phyloP scores from a whole-genome alignment of 2,113 vertebrate genomes.

The Phocoena phocoena region DNA sequence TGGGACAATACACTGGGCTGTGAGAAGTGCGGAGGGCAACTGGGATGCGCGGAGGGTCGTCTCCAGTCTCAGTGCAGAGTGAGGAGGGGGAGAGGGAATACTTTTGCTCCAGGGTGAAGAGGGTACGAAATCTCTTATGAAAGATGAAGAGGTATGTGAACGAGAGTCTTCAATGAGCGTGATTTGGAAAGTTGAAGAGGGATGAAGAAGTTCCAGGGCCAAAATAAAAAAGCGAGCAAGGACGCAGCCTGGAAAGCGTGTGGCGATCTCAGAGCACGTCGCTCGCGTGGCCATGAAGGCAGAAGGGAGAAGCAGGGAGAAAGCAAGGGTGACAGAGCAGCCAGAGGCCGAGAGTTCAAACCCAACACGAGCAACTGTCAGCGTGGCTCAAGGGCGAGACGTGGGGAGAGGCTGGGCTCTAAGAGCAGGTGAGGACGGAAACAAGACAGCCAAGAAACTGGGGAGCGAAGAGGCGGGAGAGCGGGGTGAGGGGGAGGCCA shows the following conservation, averaged over 20 bases:
- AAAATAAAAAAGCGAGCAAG: not conserved
- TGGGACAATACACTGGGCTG: not conserved
- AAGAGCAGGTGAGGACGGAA: rapidly evolving
- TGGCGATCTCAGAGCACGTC: rapidly evolving
- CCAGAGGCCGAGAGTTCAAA: not conserved
- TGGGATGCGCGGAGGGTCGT: rapidly evolving
- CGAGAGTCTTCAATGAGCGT: not conserved
- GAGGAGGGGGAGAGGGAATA: not conserved
- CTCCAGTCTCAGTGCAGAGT: not conserved
- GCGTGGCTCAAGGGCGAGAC: not conserved
- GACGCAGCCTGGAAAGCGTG: rapidly evolving
- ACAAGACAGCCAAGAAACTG: rapidly evolving
- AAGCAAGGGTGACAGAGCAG: rapidly evolving
- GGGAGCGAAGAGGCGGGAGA: rapidly evolving
- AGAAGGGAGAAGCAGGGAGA: not conserved
- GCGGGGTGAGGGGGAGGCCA: rapidly evolving
- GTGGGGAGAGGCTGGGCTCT: not conserved
- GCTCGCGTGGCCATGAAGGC: rapidly evolving
- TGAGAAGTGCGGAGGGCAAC: not conserved
- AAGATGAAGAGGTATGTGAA: not conserved
- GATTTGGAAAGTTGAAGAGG: not conserved
- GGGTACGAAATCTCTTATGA: too few species aligned
- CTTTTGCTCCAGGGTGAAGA: not conserved
- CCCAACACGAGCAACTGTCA: not conserved
- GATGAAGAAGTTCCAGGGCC: not conserved